phyloP scores from a whole-genome alignment of 2,888 invertebrate species.

The Exephanes ischioxanthus region DNA sequence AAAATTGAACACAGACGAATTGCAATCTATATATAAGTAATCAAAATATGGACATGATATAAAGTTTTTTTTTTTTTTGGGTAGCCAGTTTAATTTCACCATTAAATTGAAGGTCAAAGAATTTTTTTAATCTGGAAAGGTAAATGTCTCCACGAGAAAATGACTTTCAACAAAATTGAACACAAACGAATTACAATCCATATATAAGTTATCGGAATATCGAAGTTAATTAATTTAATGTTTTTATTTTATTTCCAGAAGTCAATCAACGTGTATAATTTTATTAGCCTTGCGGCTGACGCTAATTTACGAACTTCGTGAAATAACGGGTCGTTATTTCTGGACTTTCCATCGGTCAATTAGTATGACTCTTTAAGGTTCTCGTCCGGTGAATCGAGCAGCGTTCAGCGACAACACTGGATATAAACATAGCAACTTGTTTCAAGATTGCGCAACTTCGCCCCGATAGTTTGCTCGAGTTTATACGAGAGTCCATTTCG shows the following conservation, averaged over 20 bases:
- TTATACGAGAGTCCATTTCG: constrained; percentile 45
- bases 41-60: too few relatives aligned
- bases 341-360: constrained; percentile 80
- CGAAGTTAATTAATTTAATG: too few relatives aligned
- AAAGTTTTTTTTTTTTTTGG: too few relatives aligned
- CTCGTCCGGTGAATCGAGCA: constrained; percentile 52
- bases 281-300: too few relatives aligned
- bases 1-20: not conserved
- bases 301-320: too few relatives aligned
- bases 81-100: too few relatives aligned
- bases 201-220: too few relatives aligned
- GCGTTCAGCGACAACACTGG: constrained; percentile 16
- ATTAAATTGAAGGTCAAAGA: too few relatives aligned
- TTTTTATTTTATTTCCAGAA: too few relatives aligned
- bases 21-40: too few relatives aligned
- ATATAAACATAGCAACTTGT: not conserved
- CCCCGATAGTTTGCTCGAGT: constrained; percentile 52
- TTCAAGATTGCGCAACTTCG: not conserved
- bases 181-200: too few relatives aligned
- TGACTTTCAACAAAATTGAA: not conserved
- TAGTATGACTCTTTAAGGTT: constrained; percentile 79
- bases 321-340: constrained; percentile 71
- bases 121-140: not conserved
- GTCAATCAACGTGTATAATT: too few relatives aligned
- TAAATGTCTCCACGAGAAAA: not conserved